phyloP scores from a whole-genome alignment of 2,113 vertebrate species.

The Sorex araneus region DNA sequence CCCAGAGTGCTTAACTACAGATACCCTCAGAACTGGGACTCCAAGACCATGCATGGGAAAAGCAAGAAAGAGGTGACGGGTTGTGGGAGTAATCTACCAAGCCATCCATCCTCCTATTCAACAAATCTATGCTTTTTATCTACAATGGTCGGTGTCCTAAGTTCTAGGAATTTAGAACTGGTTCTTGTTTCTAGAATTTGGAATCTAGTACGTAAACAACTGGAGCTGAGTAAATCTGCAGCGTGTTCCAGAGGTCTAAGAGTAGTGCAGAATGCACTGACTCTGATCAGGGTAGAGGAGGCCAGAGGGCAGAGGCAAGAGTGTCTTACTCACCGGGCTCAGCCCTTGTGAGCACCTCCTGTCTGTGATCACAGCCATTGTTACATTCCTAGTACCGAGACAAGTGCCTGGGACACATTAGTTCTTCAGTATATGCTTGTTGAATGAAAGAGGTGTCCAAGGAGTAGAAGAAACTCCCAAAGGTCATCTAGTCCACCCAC shows the following conservation, averaged over 20 bases:
- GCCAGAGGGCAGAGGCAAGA: not conserved
- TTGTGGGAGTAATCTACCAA: not conserved
- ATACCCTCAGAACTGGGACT: not conserved
- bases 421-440: not conserved
- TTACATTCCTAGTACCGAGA: not conserved
- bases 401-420: not conserved
- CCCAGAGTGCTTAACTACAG: not conserved
- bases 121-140: conserved; percentile 27
- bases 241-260: not conserved
- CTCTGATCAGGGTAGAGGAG: not conserved
- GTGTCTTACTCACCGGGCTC: not conserved
- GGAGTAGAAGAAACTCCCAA: conserved; percentile 6
- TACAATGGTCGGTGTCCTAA: not conserved
- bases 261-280: not conserved
- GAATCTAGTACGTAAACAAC: not conserved
- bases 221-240: not conserved
- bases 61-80: not conserved
- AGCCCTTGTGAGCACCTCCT: not conserved
- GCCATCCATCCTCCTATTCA: not conserved
- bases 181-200: conserved; percentile 54
- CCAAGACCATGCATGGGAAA: not conserved
- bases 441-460: conserved; percentile 23
- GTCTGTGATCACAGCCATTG: not conserved
- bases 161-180: not conserved
- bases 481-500: conserved; percentile 74